Percentiles rank a stretch among this genome's conserved stretches.
These are phyloP conservation scores for Pteronotus mesoamericanus DNA, from an alignment of 2,797 vertebrate genomes.

Conservation along the genomic window DNA sequence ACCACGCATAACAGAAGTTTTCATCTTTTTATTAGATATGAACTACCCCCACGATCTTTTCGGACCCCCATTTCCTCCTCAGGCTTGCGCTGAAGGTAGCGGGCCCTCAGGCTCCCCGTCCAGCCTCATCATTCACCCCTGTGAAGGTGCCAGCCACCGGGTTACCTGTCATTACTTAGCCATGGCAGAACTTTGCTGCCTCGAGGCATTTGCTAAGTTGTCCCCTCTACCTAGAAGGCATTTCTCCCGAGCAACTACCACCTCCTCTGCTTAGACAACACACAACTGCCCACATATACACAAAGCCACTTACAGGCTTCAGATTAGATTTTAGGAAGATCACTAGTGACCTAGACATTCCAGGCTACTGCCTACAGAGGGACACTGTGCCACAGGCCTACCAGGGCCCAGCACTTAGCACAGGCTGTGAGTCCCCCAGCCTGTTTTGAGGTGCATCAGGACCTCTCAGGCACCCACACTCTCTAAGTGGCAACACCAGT, in stretches of 20 bases:
- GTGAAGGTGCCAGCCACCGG: not conserved
- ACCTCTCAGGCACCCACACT: not conserved
- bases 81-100: not conserved
- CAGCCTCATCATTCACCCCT: not conserved
- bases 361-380: not conserved
- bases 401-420: not conserved
- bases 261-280: not conserved
- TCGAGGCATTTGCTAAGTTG: not conserved
- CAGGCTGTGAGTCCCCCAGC: not conserved
- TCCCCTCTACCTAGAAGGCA: not conserved
- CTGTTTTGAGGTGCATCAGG: not conserved
- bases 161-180: no score
- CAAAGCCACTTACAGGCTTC: not conserved
- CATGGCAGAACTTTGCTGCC: not conserved
- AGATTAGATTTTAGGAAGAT: not conserved
- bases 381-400: not conserved
- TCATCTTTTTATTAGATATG: not conserved
- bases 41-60: slow-evolving; percentile 63
- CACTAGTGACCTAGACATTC: not conserved
- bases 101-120: not conserved
- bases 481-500: not conserved
- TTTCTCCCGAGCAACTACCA: not conserved
- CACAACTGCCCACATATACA: not conserved
- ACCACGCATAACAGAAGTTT: not conserved
- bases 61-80: slow-evolving; percentile 67